Conservation (phyloP, 1,140 invertebrate genomes). For the Meteorus sp. region DNA sequence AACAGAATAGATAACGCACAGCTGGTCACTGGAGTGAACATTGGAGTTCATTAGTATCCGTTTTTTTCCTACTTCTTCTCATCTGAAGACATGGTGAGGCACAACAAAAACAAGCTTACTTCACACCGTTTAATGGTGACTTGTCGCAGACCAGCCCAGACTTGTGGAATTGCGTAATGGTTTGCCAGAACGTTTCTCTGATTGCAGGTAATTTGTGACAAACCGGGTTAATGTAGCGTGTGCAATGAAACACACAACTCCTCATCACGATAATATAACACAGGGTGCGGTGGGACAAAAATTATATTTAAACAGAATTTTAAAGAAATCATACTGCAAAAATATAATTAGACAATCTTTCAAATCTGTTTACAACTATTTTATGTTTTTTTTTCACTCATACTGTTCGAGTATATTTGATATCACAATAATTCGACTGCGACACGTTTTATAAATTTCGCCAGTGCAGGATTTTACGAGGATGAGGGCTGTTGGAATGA, state of each 20-base stretch:
- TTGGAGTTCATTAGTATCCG: too few relatives aligned
- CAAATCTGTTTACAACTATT: too few relatives aligned
- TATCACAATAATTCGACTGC: too few relatives aligned
- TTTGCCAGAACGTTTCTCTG: slow-evolving; percentile 42
- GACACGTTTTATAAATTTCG: too few relatives aligned
- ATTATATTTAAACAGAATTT: neutral
- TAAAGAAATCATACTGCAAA: neutral
- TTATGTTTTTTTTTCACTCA: too few relatives aligned
- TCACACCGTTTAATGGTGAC: slow-evolving; percentile 12
- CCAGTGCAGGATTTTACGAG: slow-evolving; percentile 6
- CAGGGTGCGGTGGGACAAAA: neutral
- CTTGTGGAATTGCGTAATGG: slow-evolving; percentile 47
- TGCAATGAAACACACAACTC: slow-evolving; percentile 26
- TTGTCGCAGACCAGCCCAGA: slow-evolving; percentile 12
- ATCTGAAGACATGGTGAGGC: neutral
- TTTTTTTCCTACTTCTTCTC: neutral
- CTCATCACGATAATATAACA: neutral
- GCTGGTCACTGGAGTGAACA: too few relatives aligned
- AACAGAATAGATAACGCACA: too few relatives aligned
- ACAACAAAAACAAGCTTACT: slow-evolving; percentile 13
- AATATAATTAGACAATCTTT: too few relatives aligned
- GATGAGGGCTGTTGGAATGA: neutral
- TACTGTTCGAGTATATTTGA: neutral
- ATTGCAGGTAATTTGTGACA: slow-evolving; percentile 56
- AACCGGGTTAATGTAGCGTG: slow-evolving; percentile 58